These are phyloP conservation scores for Papilio glaucus DNA, from an alignment of 1,140 invertebrate species.

Conservation along the genomic window DNA sequence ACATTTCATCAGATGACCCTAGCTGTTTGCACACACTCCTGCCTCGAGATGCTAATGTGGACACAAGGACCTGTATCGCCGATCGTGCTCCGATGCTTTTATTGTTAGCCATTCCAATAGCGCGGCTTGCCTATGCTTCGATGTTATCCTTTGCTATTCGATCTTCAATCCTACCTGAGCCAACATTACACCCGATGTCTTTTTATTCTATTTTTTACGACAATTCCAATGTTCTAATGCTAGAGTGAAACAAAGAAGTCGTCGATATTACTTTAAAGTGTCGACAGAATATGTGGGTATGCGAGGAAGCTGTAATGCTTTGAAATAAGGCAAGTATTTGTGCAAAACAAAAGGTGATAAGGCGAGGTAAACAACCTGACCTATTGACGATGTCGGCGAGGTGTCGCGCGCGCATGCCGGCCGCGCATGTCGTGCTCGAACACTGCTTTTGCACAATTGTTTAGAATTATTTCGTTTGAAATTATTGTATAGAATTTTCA, in stretches of 20 bases:
- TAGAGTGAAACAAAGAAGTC: constrained; percentile 34
- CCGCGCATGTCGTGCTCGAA: constrained; percentile 42
- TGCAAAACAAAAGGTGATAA: constrained; percentile 83
- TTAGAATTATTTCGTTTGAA: neutral
- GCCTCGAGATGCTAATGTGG: constrained; percentile 81
- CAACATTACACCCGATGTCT: constrained; percentile 50
- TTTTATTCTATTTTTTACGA: constrained; percentile 1
- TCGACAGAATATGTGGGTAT: constrained; percentile 43
- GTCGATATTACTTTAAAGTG: constrained; percentile 21
- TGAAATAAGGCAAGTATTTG: constrained; percentile 69
- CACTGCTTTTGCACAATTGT: neutral
- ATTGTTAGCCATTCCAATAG: constrained; percentile 72
- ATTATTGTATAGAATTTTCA: neutral
- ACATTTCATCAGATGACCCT: constrained; percentile 83
- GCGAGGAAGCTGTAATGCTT: constrained; percentile 62
- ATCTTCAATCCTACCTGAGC: constrained; percentile 64
- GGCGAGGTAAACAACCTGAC: constrained; percentile 80
- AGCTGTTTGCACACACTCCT: constrained; percentile 81
- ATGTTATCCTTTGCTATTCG: constrained; percentile 56
- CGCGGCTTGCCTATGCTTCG: constrained; percentile 69
- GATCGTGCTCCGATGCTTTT: constrained; percentile 77
- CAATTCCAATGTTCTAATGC: constrained; percentile 13
- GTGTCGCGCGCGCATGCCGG: constrained; percentile 51
- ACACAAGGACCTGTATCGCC: constrained; percentile 81
- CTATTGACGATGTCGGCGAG: constrained; percentile 68